Conservation (phyloP, 2,888 invertebrate species). For the Caenorhabditis uteleia region DNA sequence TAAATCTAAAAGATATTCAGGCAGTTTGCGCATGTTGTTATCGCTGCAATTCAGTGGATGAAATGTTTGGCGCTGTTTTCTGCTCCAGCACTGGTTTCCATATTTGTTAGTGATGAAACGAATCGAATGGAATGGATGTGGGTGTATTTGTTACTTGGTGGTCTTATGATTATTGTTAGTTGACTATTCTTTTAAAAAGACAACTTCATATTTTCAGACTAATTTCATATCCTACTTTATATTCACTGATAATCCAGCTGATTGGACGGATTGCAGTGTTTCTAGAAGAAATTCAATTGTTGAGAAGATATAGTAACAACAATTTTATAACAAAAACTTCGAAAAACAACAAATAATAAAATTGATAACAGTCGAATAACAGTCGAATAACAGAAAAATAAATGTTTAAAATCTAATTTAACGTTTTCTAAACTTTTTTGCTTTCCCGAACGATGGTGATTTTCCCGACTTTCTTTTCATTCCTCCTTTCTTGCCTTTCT, state of each 20-base stretch:
- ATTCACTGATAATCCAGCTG: constrained; percentile 26
- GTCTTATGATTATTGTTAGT: constrained; percentile 38
- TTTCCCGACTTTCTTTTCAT: neutral
- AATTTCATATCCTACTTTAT: constrained; percentile 29
- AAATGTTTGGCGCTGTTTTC: constrained; percentile 57
- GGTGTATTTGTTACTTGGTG: constrained; percentile 23
- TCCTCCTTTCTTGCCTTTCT: constrained; percentile 3
- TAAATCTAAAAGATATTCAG: too few relatives aligned
- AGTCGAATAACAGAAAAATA: neutral
- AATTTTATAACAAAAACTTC: too few relatives aligned
- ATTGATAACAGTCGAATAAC: too few relatives aligned
- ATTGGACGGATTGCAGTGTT: too few relatives aligned
- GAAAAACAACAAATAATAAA: neutral
- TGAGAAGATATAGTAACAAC: too few relatives aligned
- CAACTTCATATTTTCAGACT: too few relatives aligned
- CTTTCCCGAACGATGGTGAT: neutral
- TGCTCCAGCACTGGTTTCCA: constrained; percentile 50
- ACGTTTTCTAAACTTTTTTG: neutral
- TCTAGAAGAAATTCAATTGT: too few relatives aligned
- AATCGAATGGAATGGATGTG: constrained; percentile 28
- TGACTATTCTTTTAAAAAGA: too few relatives aligned
- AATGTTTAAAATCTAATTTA: neutral
- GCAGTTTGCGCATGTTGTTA: constrained; percentile 43
- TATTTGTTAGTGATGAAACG: constrained; percentile 48
- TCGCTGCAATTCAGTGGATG: constrained; percentile 55